phyloP scores from a whole-genome alignment of 2,888 invertebrate species.

The Xylocampa areola region DNA sequence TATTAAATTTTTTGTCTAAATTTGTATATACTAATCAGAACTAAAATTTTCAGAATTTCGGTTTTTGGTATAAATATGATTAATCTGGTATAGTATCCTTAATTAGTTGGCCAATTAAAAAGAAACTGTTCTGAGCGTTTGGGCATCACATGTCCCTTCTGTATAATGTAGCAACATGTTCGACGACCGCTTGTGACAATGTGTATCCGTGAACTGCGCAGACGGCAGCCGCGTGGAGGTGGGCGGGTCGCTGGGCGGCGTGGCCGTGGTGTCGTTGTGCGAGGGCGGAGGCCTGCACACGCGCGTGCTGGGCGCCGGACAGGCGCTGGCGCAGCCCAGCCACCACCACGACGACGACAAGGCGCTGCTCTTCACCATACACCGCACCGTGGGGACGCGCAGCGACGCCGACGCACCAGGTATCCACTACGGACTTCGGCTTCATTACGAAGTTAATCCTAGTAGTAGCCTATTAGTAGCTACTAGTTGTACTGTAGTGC shows the following conservation, averaged over 20 bases:
- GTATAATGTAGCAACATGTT: too few species aligned
- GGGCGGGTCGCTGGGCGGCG: slow-evolving; percentile 96
- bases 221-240: slow-evolving; percentile 90
- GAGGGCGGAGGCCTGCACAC: slow-evolving; percentile 95
- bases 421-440: too few species aligned
- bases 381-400: slow-evolving; percentile 62
- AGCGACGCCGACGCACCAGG: slow-evolving; percentile 66
- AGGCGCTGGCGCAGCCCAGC: slow-evolving; percentile 90
- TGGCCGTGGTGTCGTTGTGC: slow-evolving; percentile 97
- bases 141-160: too few species aligned
- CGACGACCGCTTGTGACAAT: neutral
- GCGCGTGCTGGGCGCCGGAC: slow-evolving; percentile 95
- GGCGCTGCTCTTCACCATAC: slow-evolving; percentile 77
- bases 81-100: too few species aligned
- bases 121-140: too few species aligned
- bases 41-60: too few species aligned
- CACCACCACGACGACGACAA: slow-evolving; percentile 61
- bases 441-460: too few species aligned
- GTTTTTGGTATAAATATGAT: too few species aligned
- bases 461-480: too few species aligned
- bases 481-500: neutral
- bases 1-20: too few species aligned
- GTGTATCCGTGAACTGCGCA: slow-evolving; percentile 56
- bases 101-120: too few species aligned
- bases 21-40: too few species aligned